Percentiles rank a stretch among this genome's conserved stretches.
These are phyloP conservation scores for Ciona savignyi DNA, from an alignment of 23 tunicate genomes.

Conservation along the genomic window DNA sequence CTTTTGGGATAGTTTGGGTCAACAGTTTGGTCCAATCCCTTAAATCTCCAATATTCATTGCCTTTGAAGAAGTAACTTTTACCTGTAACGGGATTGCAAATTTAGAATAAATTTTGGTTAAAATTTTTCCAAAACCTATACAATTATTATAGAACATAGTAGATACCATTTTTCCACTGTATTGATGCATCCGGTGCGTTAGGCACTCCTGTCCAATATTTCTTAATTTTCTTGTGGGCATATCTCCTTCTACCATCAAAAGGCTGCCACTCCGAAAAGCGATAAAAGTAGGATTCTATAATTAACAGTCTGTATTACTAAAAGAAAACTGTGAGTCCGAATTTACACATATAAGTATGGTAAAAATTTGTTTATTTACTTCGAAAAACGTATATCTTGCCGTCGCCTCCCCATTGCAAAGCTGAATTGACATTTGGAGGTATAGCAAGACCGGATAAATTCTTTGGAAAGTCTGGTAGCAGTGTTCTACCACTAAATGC, in stretches of 20 bases:
- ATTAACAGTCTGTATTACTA: too few relatives aligned
- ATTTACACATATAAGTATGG: too few relatives aligned
- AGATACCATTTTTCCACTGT: conserved; percentile 92
- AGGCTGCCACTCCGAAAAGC: conserved; percentile 29
- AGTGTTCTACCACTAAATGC: conserved; percentile 20
- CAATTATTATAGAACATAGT: too few relatives aligned
- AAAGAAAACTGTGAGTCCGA: too few relatives aligned
- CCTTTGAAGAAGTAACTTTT: conserved; percentile 83
- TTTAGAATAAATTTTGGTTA: too few relatives aligned
- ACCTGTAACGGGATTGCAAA: conserved; percentile 27
- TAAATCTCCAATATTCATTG: conserved; percentile 47
- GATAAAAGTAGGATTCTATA: conserved; percentile 26
- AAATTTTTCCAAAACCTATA: too few relatives aligned
- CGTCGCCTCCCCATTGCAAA: conserved; percentile 72
- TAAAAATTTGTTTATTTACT: too few relatives aligned
- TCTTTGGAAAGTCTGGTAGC: conserved; percentile 43
- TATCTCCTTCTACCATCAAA: conserved; percentile 30
- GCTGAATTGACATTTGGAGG: conserved; percentile 70
- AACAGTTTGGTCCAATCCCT: conserved; percentile 14
- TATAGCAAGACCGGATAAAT: conserved; percentile 30
- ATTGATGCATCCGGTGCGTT: conserved; percentile 68
- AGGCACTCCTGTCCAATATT: conserved; percentile 65
- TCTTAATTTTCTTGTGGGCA: not conserved
- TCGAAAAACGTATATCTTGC: conserved; percentile 76
- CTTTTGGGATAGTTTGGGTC: conserved; percentile 59